Evolutionary conservation across 2,888 invertebrate species (phyloP), one percentile per base, ranked within the genome.

Genomic region (Watsonalla binaria): DNA sequence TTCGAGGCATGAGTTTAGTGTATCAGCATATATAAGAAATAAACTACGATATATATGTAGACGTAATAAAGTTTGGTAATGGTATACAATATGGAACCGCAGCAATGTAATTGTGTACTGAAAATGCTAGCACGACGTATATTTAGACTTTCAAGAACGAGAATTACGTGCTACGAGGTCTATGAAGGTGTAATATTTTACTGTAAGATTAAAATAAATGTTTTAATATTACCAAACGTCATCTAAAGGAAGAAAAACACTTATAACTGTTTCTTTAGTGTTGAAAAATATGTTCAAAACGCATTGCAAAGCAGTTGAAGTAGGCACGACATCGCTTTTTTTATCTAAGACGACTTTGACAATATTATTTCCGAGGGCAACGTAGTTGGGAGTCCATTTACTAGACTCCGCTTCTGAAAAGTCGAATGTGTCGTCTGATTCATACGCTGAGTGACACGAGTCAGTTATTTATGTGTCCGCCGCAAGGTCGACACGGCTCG

Each of bases 401-500:
- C 8, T 42, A 8, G 5, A 42, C 37, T 37, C 37, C 9, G 42
- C 11, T 11, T 2, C 42, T 42, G 11, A 11, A 37, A 11, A 42
- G 42, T 11, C 8, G 51, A 51, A 39, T 49, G 42, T 47, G 47
- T 45, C 34, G 52, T 53, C 54, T 70, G 69, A 68, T 64, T 74
- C 68, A 68, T 60, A 54, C 45, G 54, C 57, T 66, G 70, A 72
- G 68, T 72, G 74, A 72, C 66, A 66, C 57, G 53, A 45, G 57
- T 35, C 37, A 48, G 46, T 60, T 69, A 71, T 72, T 70, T 72
- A 66, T 64, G 70, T 63, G 63, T 54, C 56, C 59, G 61, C 51
- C 59, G 54, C 76, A 74, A 78, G 72, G 75, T 68, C 67, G 56
- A 60, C 60, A 58, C 56, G 61, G 53, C 53, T n/a, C 52, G 57